phyloP scores from a whole-genome alignment of 2,888 invertebrate genomes.

The Sphaeridia pumilis region DNA sequence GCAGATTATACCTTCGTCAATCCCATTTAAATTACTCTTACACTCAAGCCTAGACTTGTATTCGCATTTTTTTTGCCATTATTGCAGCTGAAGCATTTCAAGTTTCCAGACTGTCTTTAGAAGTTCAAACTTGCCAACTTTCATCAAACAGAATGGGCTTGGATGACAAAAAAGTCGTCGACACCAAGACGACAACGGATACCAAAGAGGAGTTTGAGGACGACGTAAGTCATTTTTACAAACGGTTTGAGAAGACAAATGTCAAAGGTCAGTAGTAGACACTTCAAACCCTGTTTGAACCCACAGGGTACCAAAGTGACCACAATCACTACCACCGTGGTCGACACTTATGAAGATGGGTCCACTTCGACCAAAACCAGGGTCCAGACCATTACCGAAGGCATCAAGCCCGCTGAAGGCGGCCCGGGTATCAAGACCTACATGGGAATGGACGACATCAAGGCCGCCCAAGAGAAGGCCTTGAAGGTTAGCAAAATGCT shows the following conservation, averaged over 20 bases:
- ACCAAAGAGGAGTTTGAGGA: slow-evolving; percentile 21
- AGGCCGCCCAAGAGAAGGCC: slow-evolving; percentile 24
- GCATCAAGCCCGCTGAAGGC: slow-evolving; percentile 7
- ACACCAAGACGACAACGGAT: slow-evolving; percentile 23
- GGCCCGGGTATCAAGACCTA: slow-evolving; percentile 8
- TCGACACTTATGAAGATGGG: slow-evolving; percentile 31
- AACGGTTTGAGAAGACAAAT: neutral
- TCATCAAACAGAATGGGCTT: too few relatives aligned
- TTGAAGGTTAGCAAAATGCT: slow-evolving; percentile 16
- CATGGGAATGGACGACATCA: slow-evolving; percentile 18
- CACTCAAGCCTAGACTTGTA: too few relatives aligned
- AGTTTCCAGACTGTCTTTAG: too few relatives aligned
- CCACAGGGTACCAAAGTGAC: slow-evolving; percentile 27
- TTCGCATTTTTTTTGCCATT: too few relatives aligned
- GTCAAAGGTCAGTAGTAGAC: too few relatives aligned
- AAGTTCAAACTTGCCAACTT: too few relatives aligned
- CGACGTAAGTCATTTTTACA: slow-evolving; percentile 22
- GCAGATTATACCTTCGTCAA: too few relatives aligned
- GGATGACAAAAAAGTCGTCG: slow-evolving; percentile 24
- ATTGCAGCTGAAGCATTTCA: too few relatives aligned
- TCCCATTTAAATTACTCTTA: too few relatives aligned
- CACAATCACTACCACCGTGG: slow-evolving; percentile 32
- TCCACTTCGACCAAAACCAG: slow-evolving; percentile 27
- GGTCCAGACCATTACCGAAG: slow-evolving; percentile 30
- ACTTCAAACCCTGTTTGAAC: too few relatives aligned